Evolutionary conservation across 2,797 vertebrate species (phyloP), one percentile per base, ranked within the genome.

Genomic region (Salarias fasciatus): DNA sequence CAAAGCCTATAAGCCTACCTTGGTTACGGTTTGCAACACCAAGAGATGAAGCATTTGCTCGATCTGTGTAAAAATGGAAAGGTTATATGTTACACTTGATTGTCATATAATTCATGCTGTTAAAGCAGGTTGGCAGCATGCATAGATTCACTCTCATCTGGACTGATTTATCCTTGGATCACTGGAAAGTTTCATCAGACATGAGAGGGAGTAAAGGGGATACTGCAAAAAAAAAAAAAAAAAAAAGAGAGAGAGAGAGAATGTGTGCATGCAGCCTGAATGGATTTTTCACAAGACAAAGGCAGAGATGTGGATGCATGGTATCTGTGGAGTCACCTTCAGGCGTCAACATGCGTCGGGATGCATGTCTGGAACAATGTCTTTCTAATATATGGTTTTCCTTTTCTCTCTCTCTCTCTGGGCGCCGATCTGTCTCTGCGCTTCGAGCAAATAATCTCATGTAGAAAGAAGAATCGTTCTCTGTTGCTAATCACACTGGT

Each of bases 11-110:
- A 82, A 92, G 94, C 96, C 95, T 98, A 97, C 96, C 95, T 98
- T 97, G 94, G 90, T 96, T 98, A 94, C 94, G 94, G 90, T 96
- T 97, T 95, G 95, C 95, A 95, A 96, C 95, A 93, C 96, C 96
- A 92, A 97, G 95, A 92, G 95, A 98, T 93, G 96, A 97, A 92
- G 94, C 94, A 94, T 96, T 97, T 94, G 94, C 95, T 94, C 93
- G 95, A 94, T 96, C 96, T 97, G 95, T 91, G 93, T 91, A 85
- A 86, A 92, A 90, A 93, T 82, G 94, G 93, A 96, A 84, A 96
- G 92, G 94, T 92, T 89, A 95, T 89, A 90, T 89, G 91, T 94
- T 93, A 94, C 70, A 79, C 59, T 71, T 77, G 57, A 77, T 83
- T 79, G 74, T 75, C 68, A 80, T 65, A 72, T 71, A 63, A 50